Evolutionary conservation across 1,140 invertebrate species (phyloP), one percentile per base, ranked within the genome.

Genomic region (Eueides isabella): DNA sequence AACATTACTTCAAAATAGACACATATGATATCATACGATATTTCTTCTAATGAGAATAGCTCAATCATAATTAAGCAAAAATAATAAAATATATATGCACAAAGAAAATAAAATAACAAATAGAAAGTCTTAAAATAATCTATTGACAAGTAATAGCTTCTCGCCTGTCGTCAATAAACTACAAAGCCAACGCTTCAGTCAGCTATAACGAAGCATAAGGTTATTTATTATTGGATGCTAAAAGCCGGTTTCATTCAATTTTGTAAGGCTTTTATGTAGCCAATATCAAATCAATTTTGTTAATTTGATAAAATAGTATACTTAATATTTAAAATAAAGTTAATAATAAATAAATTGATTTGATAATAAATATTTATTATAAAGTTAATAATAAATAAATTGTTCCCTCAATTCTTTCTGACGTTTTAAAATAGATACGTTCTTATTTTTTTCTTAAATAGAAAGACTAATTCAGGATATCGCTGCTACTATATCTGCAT

Each of bases 181-280:
- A 55, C 48, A 55, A 55, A 55, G 48, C 48, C 48, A 55, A 26
- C 19, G 7, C 19, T 55, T 55, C 48, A 55, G 48, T 55, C 48
- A 55, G 48, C 48, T 55, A 55, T 26, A 55, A 55, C 48, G 48
- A 55, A 55, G 48, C 9, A 55, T 26, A 12, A 55, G 19, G 48
- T 26, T 55, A 55, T 55, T 26, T 55, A 55, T 55, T 26, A 55
- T 23, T 55, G 19, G 23, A 55, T 26, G 26, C 19, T 55, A 26
- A 26, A 26, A 55, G 23, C 48, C 2, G 12, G 48, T 12, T 55
- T 14, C 3, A 55, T 26, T 55, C 3, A 48, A 48, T 48, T 48
- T 48, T 16, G n/a, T 23, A 48, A 48, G 16, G n/a, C n/a, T 48
- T 48, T 48, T 9, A 48, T 16, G 5, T 19, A 9, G 7, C 19